Conservation (phyloP, 2,888 invertebrate species). For the Schizotus pectinicornis region DNA sequence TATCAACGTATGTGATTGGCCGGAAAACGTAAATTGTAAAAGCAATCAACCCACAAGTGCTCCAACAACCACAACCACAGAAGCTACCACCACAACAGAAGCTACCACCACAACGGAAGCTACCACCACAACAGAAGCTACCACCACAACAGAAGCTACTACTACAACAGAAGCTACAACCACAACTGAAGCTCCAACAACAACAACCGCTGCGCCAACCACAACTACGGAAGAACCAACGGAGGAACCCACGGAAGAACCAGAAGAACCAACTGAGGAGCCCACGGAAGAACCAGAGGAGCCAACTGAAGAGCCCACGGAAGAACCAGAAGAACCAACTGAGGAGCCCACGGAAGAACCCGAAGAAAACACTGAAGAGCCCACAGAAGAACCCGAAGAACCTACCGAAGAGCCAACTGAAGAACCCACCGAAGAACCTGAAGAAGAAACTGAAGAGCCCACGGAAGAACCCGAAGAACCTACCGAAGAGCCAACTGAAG, state of each 20-base stretch:
- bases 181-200: conserved; percentile 3
- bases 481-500: conserved; percentile 15
- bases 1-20: conserved; percentile 38
- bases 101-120: neutral
- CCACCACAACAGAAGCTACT: conserved; percentile 2
- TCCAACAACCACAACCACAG: conserved; percentile 1
- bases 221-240: conserved; percentile 6
- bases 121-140: neutral
- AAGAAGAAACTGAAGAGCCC: conserved; percentile 7
- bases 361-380: no score
- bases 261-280: conserved; percentile 1
- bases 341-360: neutral
- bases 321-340: neutral
- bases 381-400: conserved; percentile 2
- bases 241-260: neutral
- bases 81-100: conserved; percentile 3
- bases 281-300: neutral
- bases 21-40: conserved; percentile 29
- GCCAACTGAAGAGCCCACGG: neutral
- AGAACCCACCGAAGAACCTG: neutral
- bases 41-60: neutral
- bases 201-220: conserved; percentile 12
- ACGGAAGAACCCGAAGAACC: conserved; percentile 4
- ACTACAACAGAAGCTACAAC: conserved; percentile 18
- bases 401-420: conserved; percentile 15